Percentiles rank a stretch among this genome's conserved stretches.
Evolutionary conservation across 1,140 invertebrate species (phyloP).

Genomic region (Danaus plexippus): DNA sequence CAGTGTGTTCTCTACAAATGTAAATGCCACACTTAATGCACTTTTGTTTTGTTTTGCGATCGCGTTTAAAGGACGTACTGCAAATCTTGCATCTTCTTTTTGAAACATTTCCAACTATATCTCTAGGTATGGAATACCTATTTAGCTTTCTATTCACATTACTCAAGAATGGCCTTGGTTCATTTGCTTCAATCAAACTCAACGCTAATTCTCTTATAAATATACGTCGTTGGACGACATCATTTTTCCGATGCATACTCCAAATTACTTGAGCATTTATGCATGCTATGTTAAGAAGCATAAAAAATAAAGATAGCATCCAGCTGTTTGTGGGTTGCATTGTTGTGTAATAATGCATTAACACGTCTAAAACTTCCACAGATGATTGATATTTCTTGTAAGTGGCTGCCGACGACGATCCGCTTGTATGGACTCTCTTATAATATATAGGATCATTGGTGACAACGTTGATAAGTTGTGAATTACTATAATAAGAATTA

Average conservation of each 20-base stretch:
- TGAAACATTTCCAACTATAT: constrained; percentile 12
- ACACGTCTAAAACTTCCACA: constrained; percentile 62
- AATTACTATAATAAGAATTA: constrained; percentile 40
- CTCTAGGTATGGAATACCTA: constrained; percentile 15
- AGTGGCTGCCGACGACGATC: constrained; percentile 35
- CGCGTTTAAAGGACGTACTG: constrained; percentile 32
- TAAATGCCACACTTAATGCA: constrained; percentile 51
- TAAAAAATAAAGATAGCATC: constrained; percentile 69
- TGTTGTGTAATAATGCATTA: constrained; percentile 66
- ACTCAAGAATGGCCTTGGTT: constrained; percentile 12
- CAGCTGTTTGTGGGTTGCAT: constrained; percentile 67
- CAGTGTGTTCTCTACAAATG: constrained; percentile 59
- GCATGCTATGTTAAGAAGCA: constrained; percentile 68
- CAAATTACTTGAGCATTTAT: constrained; percentile 68
- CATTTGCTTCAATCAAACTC: constrained; percentile 45
- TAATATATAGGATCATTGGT: constrained; percentile 51
- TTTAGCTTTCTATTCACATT: constrained; percentile 14
- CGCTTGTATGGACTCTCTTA: constrained; percentile 32
- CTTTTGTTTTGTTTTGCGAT: constrained; percentile 49
- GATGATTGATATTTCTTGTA: constrained; percentile 61
- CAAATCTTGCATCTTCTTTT: constrained; percentile 51
- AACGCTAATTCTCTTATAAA: constrained; percentile 59
- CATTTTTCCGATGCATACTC: constrained; percentile 36
- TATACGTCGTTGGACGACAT: constrained; percentile 42
- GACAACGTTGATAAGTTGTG: constrained; percentile 41